Base-by-base conservation (phyloP, 2,888 invertebrate species). In the Cryptus armator region DNA sequence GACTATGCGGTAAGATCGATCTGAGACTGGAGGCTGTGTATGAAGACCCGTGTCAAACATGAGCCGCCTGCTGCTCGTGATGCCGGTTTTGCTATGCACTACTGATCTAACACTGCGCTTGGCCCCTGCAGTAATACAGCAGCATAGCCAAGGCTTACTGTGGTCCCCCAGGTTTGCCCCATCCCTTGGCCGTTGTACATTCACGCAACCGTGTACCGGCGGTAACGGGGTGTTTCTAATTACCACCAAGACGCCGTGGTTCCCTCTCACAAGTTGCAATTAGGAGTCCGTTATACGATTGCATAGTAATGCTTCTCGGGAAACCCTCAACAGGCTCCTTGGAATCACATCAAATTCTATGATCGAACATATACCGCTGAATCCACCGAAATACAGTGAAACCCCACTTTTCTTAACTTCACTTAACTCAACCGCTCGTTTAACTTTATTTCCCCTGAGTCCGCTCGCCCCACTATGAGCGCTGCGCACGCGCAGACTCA, bases 221-320 rank as follows among this genome's bases (percentile, higher is more conserved):
- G 44, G 46, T 29, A 46, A 72, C 59, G 51, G 78, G 74, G 78
- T 83, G 83, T 83, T 83, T 83, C 83, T 83, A 83, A 83, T 83
- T 83, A 83, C 68, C 67, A 19, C 78, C 72, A 78, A 74, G 68
- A 79, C 48, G 68, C 53, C 53, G 44, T n/a, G 37, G 24, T 32
- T 66, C 10, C 56, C 37, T 71, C 71, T 75, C 64, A 56, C 53
- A 44, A 59, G 44, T 32, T 43, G 59, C 19, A 53, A 67, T 67
- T 67, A 67, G 29, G n/a, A 83, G 68, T 46, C 71, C 77, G 71
- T 82, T 72, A 62, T 79, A 83, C 78, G 70, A 78, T 16, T 51
- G 51, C 67, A 74, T 62, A 76, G 64, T 74, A 75, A 81, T 53
- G 68, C 43, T 46, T 32, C 68, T 14, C 5, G 44, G 64, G 70